Conservation (phyloP, 2,888 invertebrate genomes). For the Cyclophora punctaria region DNA sequence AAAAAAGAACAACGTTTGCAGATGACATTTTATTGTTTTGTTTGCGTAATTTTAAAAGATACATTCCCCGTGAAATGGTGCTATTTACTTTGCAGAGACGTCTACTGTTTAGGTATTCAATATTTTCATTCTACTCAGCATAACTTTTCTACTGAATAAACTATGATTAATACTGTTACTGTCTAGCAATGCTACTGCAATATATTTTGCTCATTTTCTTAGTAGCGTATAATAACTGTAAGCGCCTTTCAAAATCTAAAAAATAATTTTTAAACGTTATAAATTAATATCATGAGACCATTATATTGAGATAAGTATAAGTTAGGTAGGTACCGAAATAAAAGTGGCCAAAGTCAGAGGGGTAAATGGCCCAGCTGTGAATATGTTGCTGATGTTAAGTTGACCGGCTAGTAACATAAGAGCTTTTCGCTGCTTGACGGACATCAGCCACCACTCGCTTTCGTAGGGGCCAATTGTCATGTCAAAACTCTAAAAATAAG, state of each 20-base stretch:
- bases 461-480: slow-evolving; percentile 49
- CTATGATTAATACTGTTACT: too few relatives aligned
- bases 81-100: too few relatives aligned
- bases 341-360: slow-evolving; percentile 54
- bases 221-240: slow-evolving; percentile 63
- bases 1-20: too few relatives aligned
- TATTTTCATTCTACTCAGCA: too few relatives aligned
- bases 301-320: too few relatives aligned
- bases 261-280: slow-evolving; percentile 9
- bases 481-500: slow-evolving; percentile 37
- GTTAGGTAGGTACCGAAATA: slow-evolving; percentile 36
- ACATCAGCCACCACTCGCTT: slow-evolving; percentile 49
- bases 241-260: slow-evolving; percentile 63
- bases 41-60: too few relatives aligned
- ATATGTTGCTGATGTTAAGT: slow-evolving; percentile 38
- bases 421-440: slow-evolving; percentile 30
- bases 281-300: not conserved
- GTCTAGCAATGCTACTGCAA: too few relatives aligned
- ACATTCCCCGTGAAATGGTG: too few relatives aligned
- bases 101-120: too few relatives aligned
- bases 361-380: slow-evolving; percentile 59
- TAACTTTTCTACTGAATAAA: too few relatives aligned
- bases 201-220: slow-evolving; percentile 24
- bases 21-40: too few relatives aligned
- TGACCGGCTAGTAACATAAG: slow-evolving; percentile 46